Base-by-base conservation (phyloP, 2,888 invertebrate species). In the Gerris lacustris region DNA sequence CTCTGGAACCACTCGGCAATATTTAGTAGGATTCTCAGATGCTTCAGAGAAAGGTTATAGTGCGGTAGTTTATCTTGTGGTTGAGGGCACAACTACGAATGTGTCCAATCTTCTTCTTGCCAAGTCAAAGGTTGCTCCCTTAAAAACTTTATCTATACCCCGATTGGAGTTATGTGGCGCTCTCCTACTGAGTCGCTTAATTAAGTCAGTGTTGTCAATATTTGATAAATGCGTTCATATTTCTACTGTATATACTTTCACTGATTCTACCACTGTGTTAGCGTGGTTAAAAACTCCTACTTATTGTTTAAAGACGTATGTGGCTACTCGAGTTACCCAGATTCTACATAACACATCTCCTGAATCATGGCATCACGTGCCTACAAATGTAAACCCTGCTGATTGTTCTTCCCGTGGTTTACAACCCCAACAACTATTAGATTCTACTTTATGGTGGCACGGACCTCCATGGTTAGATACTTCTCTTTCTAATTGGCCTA, bases 341-440 rank as follows among this genome's bases (percentile, higher is more conserved):
- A 78, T 78, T 45, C 74, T 76, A 55, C 45, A 45, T 43, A 47
- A 74, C 31, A 70, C 73, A n/a, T 45, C 67, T 5, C 55, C 67
- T 5, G 69, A 74, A 6, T 44, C 70, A 0, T 79, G 78, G 78
- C 55, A 72, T 18, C 76, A 77, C 73, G 73, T 79, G 6, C 77
- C 78, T 6, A 77, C 78, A 7, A 43, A 45, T 6, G 11, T 74
- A 6, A 79, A 79, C 70, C 77, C 77, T 7, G 78, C 78, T 5
- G 78, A 79, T 72, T 47, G 47, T 47, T 47, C 47, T 47, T 47
- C 47, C 11, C 47, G 47, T 11, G 47, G 47, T 47, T 47, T 47
- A 47, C 47, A 47, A 47, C 47, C 47, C 47, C 11, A 6, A 7
- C 47, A 47, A 11, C 6, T 47, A 7, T 11, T 47, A 7, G 47